Evolutionary conservation across 2,888 invertebrate genomes (phyloP).

Genomic region (Tetropium fuscum): DNA sequence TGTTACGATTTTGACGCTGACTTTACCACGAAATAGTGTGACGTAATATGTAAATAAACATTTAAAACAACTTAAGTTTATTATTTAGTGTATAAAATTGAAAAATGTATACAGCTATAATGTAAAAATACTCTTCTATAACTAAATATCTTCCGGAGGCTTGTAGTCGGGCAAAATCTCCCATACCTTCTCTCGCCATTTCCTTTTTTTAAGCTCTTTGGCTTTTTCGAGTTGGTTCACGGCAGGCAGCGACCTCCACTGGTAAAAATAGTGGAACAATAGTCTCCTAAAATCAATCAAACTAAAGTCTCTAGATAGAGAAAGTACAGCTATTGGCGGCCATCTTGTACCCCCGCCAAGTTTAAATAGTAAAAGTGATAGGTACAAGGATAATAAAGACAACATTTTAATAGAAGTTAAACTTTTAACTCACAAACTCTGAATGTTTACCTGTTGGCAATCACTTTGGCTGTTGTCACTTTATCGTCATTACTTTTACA

Average conservation of each 20-base stretch:
- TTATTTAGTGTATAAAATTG: not conserved
- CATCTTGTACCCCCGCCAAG: too few species aligned
- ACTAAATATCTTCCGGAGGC: slow-evolving; percentile 62
- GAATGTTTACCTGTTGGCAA: too few species aligned
- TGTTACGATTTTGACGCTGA: slow-evolving; percentile 75
- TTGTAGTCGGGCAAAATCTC: slow-evolving; percentile 78
- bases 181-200: slow-evolving; percentile 79
- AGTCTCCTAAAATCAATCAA: slow-evolving; percentile 62
- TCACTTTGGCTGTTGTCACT: too few species aligned
- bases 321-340: too few species aligned
- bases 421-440: too few species aligned
- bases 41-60: not conserved
- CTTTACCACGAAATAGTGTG: slow-evolving; percentile 59
- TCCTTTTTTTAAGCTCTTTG: slow-evolving; percentile 75
- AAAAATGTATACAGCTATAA: not conserved
- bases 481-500: too few species aligned
- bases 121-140: not conserved
- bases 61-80: not conserved
- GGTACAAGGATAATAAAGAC: too few species aligned
- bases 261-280: slow-evolving; percentile 65
- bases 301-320: too few species aligned
- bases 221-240: slow-evolving; percentile 74
- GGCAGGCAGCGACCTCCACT: slow-evolving; percentile 76
- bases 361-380: too few species aligned
- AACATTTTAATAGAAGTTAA: too few species aligned